Evolutionary conservation across 2,797 vertebrate genomes (phyloP).

Genomic region (Tokudaia tokunoshimensis): DNA sequence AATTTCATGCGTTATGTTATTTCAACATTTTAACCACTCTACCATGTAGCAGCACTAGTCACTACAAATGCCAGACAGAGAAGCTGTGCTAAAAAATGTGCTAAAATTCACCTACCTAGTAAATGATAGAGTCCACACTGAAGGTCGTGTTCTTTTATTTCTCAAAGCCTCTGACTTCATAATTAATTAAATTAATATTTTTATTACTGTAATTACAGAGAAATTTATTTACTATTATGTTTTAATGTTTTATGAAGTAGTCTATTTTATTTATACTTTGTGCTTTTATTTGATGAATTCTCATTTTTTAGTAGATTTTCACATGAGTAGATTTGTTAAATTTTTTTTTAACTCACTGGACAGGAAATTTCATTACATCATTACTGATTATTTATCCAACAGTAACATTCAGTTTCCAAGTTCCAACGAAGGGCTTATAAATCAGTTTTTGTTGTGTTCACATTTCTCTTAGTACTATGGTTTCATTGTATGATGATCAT

Average conservation of each 20-base stretch:
- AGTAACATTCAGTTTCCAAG: slow-evolving; percentile 72
- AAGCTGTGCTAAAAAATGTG: slow-evolving; percentile 34
- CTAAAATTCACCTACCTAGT: not conserved
- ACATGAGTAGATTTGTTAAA: slow-evolving; percentile 46
- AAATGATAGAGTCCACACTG: not conserved
- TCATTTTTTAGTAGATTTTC: slow-evolving; percentile 61
- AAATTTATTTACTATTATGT: slow-evolving; percentile 15
- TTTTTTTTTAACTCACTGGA: slow-evolving; percentile 20
- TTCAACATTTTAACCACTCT: slow-evolving; percentile 18
- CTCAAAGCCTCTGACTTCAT: not conserved
- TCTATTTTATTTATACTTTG: slow-evolving; percentile 47
- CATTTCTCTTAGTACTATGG: slow-evolving; percentile 75
- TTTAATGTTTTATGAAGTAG: slow-evolving; percentile 40
- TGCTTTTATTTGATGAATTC: slow-evolving; percentile 60
- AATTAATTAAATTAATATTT: slow-evolving; percentile 40
- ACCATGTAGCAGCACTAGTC: not conserved
- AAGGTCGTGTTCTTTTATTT: not conserved
- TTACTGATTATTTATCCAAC: slow-evolving; percentile 78
- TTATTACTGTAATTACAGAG: slow-evolving; percentile 42
- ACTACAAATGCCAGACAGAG: not conserved
- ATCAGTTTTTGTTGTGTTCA: slow-evolving; percentile 78
- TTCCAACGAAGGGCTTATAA: slow-evolving; percentile 75
- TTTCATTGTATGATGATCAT: slow-evolving; percentile 77
- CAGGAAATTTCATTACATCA: slow-evolving; percentile 76
- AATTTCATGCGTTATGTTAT: not conserved